These are phyloP conservation scores for Meliscaeva auricollis DNA, from an alignment of 2,888 invertebrate species.

Conservation along the genomic window DNA sequence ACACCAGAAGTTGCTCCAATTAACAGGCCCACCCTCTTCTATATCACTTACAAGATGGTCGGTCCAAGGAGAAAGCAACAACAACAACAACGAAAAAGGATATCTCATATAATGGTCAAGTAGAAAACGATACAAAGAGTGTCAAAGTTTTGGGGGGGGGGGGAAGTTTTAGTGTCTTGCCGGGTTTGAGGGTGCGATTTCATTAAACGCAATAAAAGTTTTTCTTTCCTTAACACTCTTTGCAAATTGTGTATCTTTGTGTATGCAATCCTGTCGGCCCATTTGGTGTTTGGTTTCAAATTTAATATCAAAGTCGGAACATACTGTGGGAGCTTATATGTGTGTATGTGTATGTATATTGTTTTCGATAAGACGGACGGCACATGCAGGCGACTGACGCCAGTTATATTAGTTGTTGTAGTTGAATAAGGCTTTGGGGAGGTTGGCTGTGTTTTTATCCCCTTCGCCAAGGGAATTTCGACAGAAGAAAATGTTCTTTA, in stretches of 20 bases:
- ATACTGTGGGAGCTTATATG: slow-evolving; percentile 10
- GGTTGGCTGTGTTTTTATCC: background rate
- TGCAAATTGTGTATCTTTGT: slow-evolving; percentile 9
- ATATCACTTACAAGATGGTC: slow-evolving; percentile 47
- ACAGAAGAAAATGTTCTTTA: slow-evolving; percentile 20
- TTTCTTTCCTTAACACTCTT: background rate
- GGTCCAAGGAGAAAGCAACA: background rate
- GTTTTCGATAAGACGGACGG: slow-evolving; percentile 36
- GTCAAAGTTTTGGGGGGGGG: slow-evolving; percentile 2
- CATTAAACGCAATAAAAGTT: slow-evolving; percentile 65
- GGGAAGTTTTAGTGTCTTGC: background rate
- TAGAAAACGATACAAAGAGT: slow-evolving; percentile 17
- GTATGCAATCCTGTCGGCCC: slow-evolving; percentile 46
- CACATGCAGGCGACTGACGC: slow-evolving; percentile 60
- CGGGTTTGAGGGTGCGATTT: slow-evolving; percentile 50
- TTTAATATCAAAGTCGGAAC: slow-evolving; percentile 66
- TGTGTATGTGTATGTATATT: no score
- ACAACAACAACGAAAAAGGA: no score
- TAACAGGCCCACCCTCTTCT: slow-evolving; percentile 54
- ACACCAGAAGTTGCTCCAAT: slow-evolving; percentile 69
- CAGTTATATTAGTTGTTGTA: slow-evolving; percentile 55
- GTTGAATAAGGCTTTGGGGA: slow-evolving; percentile 31
- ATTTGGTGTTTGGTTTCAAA: slow-evolving; percentile 73
- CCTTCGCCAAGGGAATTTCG: background rate
- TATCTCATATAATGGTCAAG: slow-evolving; percentile 41